Evolutionary conservation across 2,888 invertebrate genomes (phyloP).

Genomic region (Serrognathus titanus): DNA sequence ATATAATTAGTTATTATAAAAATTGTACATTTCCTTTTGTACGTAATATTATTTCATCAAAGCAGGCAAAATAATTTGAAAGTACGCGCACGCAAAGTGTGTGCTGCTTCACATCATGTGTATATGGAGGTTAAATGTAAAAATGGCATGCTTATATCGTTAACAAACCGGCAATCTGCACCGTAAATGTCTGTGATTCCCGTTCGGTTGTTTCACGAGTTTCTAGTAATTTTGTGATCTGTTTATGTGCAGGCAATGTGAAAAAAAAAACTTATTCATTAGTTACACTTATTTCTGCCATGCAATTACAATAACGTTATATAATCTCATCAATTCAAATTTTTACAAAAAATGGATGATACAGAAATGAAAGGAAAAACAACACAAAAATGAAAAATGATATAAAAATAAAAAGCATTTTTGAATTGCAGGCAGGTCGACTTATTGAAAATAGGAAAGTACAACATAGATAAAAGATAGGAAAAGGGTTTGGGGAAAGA

Average conservation of each 20-base stretch:
- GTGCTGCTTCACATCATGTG: neutral
- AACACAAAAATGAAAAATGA: too few relatives aligned
- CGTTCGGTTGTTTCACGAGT: slow-evolving; percentile 11
- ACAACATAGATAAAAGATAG: too few relatives aligned
- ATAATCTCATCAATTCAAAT: too few relatives aligned
- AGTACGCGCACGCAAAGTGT: slow-evolving; percentile 24
- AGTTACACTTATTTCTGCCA: neutral
- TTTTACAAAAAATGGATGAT: too few relatives aligned
- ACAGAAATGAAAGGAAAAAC: too few relatives aligned
- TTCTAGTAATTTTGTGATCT: slow-evolving; percentile 7
- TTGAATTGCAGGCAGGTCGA: too few relatives aligned
- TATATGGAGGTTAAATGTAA: neutral
- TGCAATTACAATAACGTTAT: neutral
- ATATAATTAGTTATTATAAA: slow-evolving; percentile 25
- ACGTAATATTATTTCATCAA: slow-evolving; percentile 34
- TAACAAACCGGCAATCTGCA: slow-evolving; percentile 31
- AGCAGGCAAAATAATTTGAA: slow-evolving; percentile 29
- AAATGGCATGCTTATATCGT: slow-evolving; percentile 26
- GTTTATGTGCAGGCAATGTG: slow-evolving; percentile 11
- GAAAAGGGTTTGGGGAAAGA: too few relatives aligned
- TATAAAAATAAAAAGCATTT: too few relatives aligned
- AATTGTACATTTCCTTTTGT: slow-evolving; percentile 37
- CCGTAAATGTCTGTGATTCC: slow-evolving; percentile 30
- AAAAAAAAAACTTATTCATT: neutral
- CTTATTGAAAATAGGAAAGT: too few relatives aligned